Evolutionary conservation across 2,113 vertebrate genomes (phyloP).

Genomic region (Hydrochoerus hydrochaeris): DNA sequence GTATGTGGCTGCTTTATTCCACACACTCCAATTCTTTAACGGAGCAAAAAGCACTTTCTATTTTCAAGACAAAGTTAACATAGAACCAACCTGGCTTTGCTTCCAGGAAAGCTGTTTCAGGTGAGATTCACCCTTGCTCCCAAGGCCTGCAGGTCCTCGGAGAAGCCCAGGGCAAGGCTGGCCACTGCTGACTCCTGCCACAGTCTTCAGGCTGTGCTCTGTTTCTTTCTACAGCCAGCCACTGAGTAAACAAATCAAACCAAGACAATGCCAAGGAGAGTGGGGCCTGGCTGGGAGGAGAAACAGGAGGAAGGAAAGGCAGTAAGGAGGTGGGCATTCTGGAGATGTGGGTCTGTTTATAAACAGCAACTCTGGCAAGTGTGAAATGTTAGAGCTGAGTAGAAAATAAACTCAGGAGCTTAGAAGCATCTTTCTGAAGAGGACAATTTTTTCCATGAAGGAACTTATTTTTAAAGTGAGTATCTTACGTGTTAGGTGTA

Average conservation of each 20-base stretch:
- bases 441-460: constrained; percentile 27
- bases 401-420: constrained; percentile 1
- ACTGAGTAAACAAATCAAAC: neutral
- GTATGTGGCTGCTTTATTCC: constrained; percentile 41
- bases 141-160: neutral
- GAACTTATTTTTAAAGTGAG: constrained; percentile 46
- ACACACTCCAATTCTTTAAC: neutral
- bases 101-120: too few species aligned
- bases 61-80: constrained; percentile 52
- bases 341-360: neutral
- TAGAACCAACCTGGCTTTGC: constrained; percentile 44
- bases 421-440: constrained; percentile 36
- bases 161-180: neutral
- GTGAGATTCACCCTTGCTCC: neutral
- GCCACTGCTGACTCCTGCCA: neutral
- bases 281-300: neutral
- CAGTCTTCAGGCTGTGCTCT: neutral
- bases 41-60: constrained; percentile 79
- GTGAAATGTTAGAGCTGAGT: neutral
- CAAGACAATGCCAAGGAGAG: neutral
- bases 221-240: neutral
- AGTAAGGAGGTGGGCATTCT: too few species aligned
- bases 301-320: neutral
- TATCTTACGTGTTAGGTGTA: constrained; percentile 22
- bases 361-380: neutral